Evolutionary conservation across 1,140 invertebrate species (phyloP), one percentile per base, ranked within the genome.

Genomic region (Diploscapter pachys): DNA sequence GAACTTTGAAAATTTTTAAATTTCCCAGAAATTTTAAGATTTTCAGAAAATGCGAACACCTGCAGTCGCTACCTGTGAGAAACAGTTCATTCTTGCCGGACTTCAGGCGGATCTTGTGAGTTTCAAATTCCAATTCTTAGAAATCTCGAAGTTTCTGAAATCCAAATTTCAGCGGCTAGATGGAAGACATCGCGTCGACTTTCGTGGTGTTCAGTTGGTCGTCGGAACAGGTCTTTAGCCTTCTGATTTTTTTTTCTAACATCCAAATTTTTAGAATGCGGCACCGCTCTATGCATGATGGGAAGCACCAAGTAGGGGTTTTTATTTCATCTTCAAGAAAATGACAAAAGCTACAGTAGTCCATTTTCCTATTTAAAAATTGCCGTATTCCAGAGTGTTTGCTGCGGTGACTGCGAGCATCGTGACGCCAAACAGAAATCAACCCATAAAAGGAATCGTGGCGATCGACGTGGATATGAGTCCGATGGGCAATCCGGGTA

Each of bases 381-480:
- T 31, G 31, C 31, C 1, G 31, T 31, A 31, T 31, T 31, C 31
- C 68, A 93, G 92, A 87, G 91, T 93, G 3, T 85, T 96, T 72
- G 91, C 92, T 8, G 92, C 94, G 88, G 92, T 94, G 9, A 91
- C 91, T 49, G 93, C 92, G 87, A 92, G 94, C 87, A 89, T 97
- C 64, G 90, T 90, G 73, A 89, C 90, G 78, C 94, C 95, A 0
- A 92, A 93, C 86, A 87, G 90, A 64, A 90, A 91, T 4, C 88
- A 93, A 70, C 92, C 94, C 31, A 93, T 92, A 86, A 94, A 97
- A 88, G 95, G 95, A 5, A 90, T 92, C 73, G 83, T 97, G 3
- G 90, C 90, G 81, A 89, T 96, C 51, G 93, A 94, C 88, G 90
- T 95, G 1, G 93, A 95, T 85, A 87, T 96, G 5, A 91, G 91